A percentile compares a stretch with the other conserved stretches of the same genome.
phyloP scores from a whole-genome alignment of 2,888 invertebrate species.

The Dolichopus griseipennis region DNA sequence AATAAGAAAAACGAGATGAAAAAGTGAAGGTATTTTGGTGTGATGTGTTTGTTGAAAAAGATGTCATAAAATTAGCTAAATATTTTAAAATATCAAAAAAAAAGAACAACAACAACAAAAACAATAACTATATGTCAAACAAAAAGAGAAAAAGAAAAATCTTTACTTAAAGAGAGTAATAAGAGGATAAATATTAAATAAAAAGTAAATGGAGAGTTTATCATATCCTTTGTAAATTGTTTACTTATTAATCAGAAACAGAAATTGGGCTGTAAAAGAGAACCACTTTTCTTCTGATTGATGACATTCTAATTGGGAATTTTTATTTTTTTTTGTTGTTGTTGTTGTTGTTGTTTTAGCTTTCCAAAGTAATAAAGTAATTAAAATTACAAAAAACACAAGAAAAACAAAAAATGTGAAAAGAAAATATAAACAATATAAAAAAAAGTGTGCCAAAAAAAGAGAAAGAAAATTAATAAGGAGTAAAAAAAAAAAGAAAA shows the following conservation, averaged over 20 bases:
- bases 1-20: too few relatives aligned
- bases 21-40: background rate
- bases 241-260: conserved; percentile 6
- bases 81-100: background rate
- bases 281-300: background rate
- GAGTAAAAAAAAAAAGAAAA: background rate
- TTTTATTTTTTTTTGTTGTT: background rate
- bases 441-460: background rate
- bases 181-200: background rate
- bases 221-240: background rate
- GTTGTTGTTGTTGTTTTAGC: background rate
- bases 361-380: background rate
- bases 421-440: too few relatives aligned
- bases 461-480: background rate
- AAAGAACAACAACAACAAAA: background rate
- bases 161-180: too few relatives aligned
- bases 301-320: background rate
- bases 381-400: too few relatives aligned
- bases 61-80: background rate
- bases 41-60: background rate
- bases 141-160: too few relatives aligned
- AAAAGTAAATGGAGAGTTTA: background rate
- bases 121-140: too few relatives aligned
- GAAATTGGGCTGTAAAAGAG: background rate
- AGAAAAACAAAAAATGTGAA: too few relatives aligned